Percentiles rank a stretch among this genome's conserved stretches.
These are phyloP conservation scores for Gerosis bhagava DNA, from an alignment of 2,888 invertebrate genomes.

Conservation along the genomic window DNA sequence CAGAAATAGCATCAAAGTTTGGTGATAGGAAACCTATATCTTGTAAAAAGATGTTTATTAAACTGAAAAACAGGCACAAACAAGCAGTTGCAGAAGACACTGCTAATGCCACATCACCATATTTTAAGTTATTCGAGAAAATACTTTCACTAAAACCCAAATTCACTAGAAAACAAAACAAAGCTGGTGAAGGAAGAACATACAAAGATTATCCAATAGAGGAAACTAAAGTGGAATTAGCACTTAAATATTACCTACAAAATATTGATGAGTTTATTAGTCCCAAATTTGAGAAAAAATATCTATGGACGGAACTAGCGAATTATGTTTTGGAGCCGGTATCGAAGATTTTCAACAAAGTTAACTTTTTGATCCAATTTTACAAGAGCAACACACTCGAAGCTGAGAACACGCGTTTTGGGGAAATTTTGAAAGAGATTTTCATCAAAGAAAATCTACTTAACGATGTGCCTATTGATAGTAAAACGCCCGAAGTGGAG, in stretches of 20 bases:
- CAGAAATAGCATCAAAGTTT: constrained; percentile 53
- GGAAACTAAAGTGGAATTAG: constrained; percentile 51
- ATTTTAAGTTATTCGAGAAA: constrained; percentile 51
- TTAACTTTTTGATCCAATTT: constrained; percentile 62
- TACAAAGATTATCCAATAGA: constrained; percentile 55
- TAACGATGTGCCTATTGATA: constrained; percentile 37
- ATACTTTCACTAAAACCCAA: constrained; percentile 55
- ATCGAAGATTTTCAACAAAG: constrained; percentile 59
- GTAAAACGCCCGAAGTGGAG: constrained; percentile 25
- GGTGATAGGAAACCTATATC: constrained; percentile 47
- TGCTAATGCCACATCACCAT: constrained; percentile 37
- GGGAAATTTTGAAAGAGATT: constrained; percentile 40
- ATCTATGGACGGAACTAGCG: constrained; percentile 63
- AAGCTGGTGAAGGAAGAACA: constrained; percentile 41
- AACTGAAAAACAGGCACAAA: constrained; percentile 52
- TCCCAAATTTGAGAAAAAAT: constrained; percentile 65
- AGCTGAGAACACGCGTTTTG: constrained; percentile 28
- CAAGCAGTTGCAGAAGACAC: constrained; percentile 39
- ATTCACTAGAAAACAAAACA: constrained; percentile 45
- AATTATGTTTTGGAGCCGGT: constrained; percentile 52
- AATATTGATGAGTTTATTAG: constrained; percentile 65
- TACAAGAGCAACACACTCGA: constrained; percentile 43
- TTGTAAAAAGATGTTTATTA: constrained; percentile 59
- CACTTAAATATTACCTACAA: constrained; percentile 58
- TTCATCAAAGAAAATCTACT: constrained; percentile 41